Evolutionary conservation across 2,797 vertebrate genomes (phyloP), one percentile per base, ranked within the genome.

Genomic region (Pipistrellus kuhlii): DNA sequence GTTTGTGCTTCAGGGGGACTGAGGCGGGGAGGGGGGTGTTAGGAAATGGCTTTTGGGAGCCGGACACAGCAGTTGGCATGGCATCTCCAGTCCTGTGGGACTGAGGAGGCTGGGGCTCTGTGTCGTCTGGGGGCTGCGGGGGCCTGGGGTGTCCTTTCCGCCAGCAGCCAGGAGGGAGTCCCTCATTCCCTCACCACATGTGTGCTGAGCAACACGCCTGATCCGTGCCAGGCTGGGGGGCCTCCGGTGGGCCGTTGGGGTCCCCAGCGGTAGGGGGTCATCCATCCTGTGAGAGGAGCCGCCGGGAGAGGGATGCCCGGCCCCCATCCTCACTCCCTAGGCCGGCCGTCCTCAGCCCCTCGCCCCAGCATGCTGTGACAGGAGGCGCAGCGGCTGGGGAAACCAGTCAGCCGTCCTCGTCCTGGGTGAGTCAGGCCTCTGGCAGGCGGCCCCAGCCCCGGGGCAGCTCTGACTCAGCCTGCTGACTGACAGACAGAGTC

Each of bases 381-480:
- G 83, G 95, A 88, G 66, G 57, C 25, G 38, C 64, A 38, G 46
- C n/a, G 86, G 89, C 95, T 75, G 82, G 94, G 76, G 93, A 94
- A 94, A 81, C 92, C 91, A 96, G 95, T 95, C 96, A 94, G 82
- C 71, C 69, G 21, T 44, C 87, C 62, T 85, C 64, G 25, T 44
- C 87, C 62, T 85, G 57, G 1, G 51, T 97, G 97, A 97, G 93
- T 97, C 97, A 97, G 88, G 92, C 25, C 92, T 76, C 81, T 95
- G 95, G 95, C 93, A 93, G 96, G 93, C 55, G 0, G 94, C 94
- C 91, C 96, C 76, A 64, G 82, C 91, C 94, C 89, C 55, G 4
- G 95, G 94, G 94, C 93, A 68, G 53, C 77, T 91, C 77, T 97
- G 97, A 97, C 91, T 97, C 97, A 97, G 86, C 84, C 51, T 62